A percentile compares a stretch with the other conserved stretches of the same genome.
These are phyloP conservation scores for Hiodon tergisus DNA, from an alignment of 2,113 vertebrate species.

Conservation along the genomic window DNA sequence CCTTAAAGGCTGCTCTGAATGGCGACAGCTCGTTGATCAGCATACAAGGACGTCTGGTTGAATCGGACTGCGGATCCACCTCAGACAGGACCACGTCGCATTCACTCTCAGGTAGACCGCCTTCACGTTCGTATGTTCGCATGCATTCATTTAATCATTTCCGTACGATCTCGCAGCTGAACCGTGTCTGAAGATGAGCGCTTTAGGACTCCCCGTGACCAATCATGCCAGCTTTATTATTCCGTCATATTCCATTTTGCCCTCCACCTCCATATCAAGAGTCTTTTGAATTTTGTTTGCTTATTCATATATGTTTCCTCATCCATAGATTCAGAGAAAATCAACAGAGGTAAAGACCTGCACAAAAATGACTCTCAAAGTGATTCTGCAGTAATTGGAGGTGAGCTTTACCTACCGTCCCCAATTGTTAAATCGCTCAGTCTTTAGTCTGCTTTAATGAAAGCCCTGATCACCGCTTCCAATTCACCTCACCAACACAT, in stretches of 20 bases:
- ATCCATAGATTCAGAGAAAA: slow-evolving; percentile 74
- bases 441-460: background rate
- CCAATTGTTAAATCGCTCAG: slow-evolving; percentile 1
- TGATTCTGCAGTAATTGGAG: slow-evolving; percentile 77
- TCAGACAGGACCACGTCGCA: slow-evolving; percentile 66
- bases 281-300: background rate
- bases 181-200: too few species aligned
- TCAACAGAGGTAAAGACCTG: slow-evolving; percentile 74
- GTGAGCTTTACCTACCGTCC: slow-evolving; percentile 22
- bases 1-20: slow-evolving; percentile 82
- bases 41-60: slow-evolving; percentile 68
- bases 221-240: too few species aligned
- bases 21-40: slow-evolving; percentile 68
- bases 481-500: background rate
- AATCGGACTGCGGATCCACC: slow-evolving; percentile 71
- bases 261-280: too few species aligned
- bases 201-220: too few species aligned
- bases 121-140: too few species aligned
- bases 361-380: slow-evolving; percentile 70
- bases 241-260: too few species aligned
- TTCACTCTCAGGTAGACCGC: slow-evolving; percentile 72
- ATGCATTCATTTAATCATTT: background rate
- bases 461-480: background rate
- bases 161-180: background rate
- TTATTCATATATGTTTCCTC: slow-evolving; percentile 16